Conservation (phyloP, 2,797 vertebrate species). For the Diglossa cyanea region DNA sequence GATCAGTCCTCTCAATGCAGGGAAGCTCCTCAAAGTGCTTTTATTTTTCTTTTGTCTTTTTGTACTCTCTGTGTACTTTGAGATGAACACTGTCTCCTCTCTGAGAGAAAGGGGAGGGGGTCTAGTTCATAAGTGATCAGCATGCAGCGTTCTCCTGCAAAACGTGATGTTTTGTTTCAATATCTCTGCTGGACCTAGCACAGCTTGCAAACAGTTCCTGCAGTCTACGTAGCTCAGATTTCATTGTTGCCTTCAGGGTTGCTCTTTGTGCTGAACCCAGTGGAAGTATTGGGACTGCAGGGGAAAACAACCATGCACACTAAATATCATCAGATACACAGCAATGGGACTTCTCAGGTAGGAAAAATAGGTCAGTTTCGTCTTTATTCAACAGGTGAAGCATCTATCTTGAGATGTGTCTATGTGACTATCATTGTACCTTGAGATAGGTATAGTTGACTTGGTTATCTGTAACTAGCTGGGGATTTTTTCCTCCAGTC, state of each 20-base stretch:
- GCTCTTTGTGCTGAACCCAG: not conserved
- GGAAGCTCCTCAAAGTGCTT: not conserved
- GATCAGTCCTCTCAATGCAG: not conserved
- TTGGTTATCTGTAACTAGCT: not conserved
- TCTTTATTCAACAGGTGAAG: not conserved
- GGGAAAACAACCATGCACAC: not conserved
- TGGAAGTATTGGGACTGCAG: not conserved
- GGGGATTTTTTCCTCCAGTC: not conserved
- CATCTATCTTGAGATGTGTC: not conserved
- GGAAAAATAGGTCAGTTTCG: not conserved
- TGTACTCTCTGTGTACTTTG: fast-evolving
- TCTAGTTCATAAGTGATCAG: slow-evolving; percentile 30
- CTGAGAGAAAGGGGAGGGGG: not conserved
- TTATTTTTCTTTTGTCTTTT: not conserved
- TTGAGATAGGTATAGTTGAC: not conserved
- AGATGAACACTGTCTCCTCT: not conserved
- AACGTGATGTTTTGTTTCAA: slow-evolving; percentile 63
- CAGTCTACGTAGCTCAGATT: slow-evolving; percentile 46
- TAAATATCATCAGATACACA: not conserved
- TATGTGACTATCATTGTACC: not conserved
- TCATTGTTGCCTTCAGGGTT: slow-evolving; percentile 35
- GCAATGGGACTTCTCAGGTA: not conserved
- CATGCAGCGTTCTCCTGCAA: slow-evolving; percentile 1
- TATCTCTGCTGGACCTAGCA: slow-evolving; percentile 49
- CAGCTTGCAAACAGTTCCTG: slow-evolving; percentile 61